Evolutionary conservation across 1,140 invertebrate species (phyloP), one percentile per base, ranked within the genome.

Genomic region (Diorhabda sublineata): DNA sequence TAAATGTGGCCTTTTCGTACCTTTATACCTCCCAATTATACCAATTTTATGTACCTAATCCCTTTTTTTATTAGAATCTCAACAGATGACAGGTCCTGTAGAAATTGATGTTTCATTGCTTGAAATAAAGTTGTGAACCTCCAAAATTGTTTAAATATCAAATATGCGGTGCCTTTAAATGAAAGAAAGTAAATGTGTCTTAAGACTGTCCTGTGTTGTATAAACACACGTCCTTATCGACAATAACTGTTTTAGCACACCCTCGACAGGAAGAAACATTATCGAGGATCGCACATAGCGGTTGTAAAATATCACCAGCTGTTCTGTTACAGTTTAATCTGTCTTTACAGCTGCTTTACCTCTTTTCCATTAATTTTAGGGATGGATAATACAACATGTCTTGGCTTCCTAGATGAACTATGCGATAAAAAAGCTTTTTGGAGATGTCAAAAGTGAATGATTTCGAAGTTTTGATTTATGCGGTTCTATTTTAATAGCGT

Each of bases 401-500:
- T 6, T n/a, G 47, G 6, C 47, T 52, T 52, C 6, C 6, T 52
- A n/a, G 47, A 52, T 52, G 47, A 52, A 52, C 47, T 6, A n/a
- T n/a, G 47, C n/a, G 47, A 52, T 52, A 52, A 52, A 52, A 52
- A 52, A 52, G n/a, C 6, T n/a, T 52, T 52, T 52, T 52, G n/a
- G 47, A 52, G 47, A 52, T 52, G n/a, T n/a, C 47, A n/a, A n/a
- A 52, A 52, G n/a, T 52, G 47, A n/a, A 52, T 52, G n/a, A 52
- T 8, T 52, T 4, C 6, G 47, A 52, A 26, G 26, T 26, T 26
- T 26, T 26, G 26, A 26, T 26, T 26, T 26, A 26, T 26, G 26
- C 26, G 26, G 26, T 26, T 26, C 26, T 26, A 26, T 26, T 26
- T 26, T 26, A 26, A 26, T 26, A 26, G 26, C 26, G 26, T 26